Base-by-base conservation (phyloP, 2,888 invertebrate genomes). In the Mesopsocus fuscifrons region DNA sequence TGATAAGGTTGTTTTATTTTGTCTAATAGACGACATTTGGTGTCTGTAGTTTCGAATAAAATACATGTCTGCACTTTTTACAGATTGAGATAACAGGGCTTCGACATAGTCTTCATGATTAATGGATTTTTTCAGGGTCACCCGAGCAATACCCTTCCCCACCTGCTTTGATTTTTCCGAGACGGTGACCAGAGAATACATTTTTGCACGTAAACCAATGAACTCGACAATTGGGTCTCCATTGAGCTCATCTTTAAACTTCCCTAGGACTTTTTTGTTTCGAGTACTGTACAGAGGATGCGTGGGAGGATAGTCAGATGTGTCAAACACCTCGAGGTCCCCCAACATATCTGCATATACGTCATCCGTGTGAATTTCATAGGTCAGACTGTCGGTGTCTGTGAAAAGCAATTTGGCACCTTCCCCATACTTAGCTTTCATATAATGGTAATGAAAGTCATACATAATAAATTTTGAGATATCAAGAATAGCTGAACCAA, bases 211-310 rank as follows among this genome's bases (percentile, higher is more conserved):
- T 11, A 46, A 18, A 3, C 51, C 53, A 5, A 54, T 50, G 43
- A 53, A 47, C 47, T 56, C 54, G 15, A 41, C 41, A 43, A 53
- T 52, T n/a, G 50, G 48, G 4, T 18, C 32, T 8, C 50, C 49
- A 26, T 50, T 50, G 17, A 48, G 46, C 47, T 56, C 54, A 46
- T 55, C 55, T 48, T 55, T 56, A 43, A 54, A 50, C 35, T 53
- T 51, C 11, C 54, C 54, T 15, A 54, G 22, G 18, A 49, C 49
- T 46, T 54, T 55, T 41, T 55, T 54, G 47, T 56, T 56, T 20
- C 21, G 38, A 5, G 34, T 46, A 34, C 31, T 43, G 38, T 51
- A 46, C 8, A 54, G 32, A 11, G 34, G 35, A 45, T 56, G 52
- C 23, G 44, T 43, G 43, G 45, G 38, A 3, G 52, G 50, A 48